Conservation (phyloP, 2,888 invertebrate genomes). For the Invenusta paracnida region DNA sequence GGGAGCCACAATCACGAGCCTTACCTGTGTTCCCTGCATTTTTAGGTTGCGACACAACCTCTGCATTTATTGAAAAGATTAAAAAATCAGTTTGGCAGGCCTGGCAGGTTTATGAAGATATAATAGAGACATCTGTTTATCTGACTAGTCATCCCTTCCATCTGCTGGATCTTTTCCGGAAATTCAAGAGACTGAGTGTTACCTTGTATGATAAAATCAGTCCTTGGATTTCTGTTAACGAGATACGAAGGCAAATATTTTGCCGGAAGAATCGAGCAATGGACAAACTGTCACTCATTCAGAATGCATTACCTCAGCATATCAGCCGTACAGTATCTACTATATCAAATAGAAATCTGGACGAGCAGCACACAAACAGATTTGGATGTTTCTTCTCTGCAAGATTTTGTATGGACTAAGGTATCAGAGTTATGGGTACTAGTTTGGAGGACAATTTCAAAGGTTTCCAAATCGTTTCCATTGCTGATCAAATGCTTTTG, state of each 20-base stretch:
- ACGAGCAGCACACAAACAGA: neutral
- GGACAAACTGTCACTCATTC: neutral
- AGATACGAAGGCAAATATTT: neutral
- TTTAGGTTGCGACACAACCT: conserved; percentile 8
- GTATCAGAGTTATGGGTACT: neutral
- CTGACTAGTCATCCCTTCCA: neutral
- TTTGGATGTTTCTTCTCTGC: neutral
- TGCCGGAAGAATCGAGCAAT: conserved; percentile 10
- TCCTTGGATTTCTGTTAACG: conserved; percentile 4
- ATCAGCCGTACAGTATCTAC: neutral
- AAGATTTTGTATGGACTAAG: neutral
- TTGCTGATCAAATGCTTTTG: neutral
- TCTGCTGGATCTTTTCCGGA: neutral
- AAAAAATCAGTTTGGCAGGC: conserved; percentile 32
- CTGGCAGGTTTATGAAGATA: conserved; percentile 13
- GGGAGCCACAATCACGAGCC: neutral
- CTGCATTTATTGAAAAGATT: conserved; percentile 17
- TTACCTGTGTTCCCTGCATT: conserved; percentile 28
- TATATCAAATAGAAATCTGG: neutral
- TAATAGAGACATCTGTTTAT: neutral
- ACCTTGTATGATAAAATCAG: conserved; percentile 21
- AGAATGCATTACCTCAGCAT: conserved; percentile 1
- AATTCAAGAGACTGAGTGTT: conserved; percentile 12
- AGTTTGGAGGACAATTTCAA: neutral
- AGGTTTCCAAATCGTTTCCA: neutral